Conservation (phyloP, 2,888 invertebrate species). For the Carterocephalus palaemon region DNA sequence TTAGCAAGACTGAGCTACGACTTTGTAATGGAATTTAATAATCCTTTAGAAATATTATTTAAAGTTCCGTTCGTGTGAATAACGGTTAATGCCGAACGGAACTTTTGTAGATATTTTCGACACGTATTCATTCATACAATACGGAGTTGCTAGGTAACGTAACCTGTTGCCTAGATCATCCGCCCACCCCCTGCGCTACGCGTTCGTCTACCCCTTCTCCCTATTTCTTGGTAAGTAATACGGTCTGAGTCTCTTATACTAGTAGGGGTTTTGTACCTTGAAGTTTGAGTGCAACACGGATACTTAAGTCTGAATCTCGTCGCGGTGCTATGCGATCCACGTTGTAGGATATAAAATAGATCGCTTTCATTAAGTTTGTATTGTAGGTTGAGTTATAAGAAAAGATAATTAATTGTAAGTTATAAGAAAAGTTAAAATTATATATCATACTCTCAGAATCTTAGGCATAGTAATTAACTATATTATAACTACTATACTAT, state of each 20-base stretch:
- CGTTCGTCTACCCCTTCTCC: conserved; percentile 6
- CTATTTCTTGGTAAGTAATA: conserved; percentile 10
- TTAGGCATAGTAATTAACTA: too few relatives aligned
- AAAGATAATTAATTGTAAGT: too few relatives aligned
- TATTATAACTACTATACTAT: too few relatives aligned
- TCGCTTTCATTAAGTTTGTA: conserved; percentile 8
- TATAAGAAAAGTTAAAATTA: too few relatives aligned
- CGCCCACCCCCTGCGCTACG: background rate
- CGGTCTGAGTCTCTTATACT: conserved; percentile 11
- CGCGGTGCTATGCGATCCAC: background rate
- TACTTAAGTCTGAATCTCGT: conserved; percentile 10
- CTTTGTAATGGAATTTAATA: too few relatives aligned
- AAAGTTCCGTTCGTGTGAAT: too few relatives aligned
- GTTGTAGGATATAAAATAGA: conserved; percentile 13
- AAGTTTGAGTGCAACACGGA: conserved; percentile 9
- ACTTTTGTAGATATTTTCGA: too few relatives aligned
- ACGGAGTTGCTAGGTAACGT: conserved; percentile 8
- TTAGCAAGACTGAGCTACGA: too few relatives aligned
- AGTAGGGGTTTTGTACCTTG: conserved; percentile 13
- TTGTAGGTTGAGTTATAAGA: too few relatives aligned
- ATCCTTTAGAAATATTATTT: background rate
- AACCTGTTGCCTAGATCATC: conserved; percentile 19
- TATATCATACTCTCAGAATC: too few relatives aligned
- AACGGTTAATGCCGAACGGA: too few relatives aligned
- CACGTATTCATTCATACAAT: background rate